Conservation (phyloP, 2,797 vertebrate species). For the Hypotaenidia okinawae region DNA sequence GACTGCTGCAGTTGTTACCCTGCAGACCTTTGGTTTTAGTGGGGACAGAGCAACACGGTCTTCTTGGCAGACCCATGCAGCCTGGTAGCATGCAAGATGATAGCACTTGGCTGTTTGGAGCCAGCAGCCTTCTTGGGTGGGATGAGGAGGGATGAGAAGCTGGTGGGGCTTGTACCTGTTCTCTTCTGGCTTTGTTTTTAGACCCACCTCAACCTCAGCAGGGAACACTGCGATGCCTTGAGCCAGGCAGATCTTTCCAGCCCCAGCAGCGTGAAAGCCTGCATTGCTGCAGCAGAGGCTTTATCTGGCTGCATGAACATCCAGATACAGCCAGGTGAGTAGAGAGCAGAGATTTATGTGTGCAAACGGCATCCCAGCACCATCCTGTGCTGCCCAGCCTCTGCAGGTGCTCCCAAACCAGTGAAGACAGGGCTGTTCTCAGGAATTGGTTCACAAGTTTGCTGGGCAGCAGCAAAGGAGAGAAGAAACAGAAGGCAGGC, state of each 20-base stretch:
- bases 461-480: neutral
- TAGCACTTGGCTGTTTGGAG: neutral
- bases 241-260: slow-evolving; percentile 43
- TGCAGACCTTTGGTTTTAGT: neutral
- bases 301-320: slow-evolving; percentile 38
- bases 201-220: slow-evolving; percentile 42
- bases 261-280: neutral
- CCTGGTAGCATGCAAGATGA: neutral
- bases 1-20: neutral
- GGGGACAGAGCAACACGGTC: neutral
- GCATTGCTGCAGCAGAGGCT: slow-evolving; percentile 31
- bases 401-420: neutral
- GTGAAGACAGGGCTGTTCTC: neutral
- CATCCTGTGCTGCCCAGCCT: neutral
- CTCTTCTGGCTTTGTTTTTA: neutral
- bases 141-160: neutral
- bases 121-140: neutral
- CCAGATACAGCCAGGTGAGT: slow-evolving; percentile 35
- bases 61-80: accelerated
- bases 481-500: neutral
- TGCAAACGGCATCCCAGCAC: neutral
- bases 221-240: slow-evolving; percentile 5
- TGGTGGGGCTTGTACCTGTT: neutral
- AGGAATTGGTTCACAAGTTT: neutral
- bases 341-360: neutral